These are phyloP conservation scores for Phocoena phocoena DNA, from an alignment of 2,113 vertebrate species.

Conservation along the genomic window DNA sequence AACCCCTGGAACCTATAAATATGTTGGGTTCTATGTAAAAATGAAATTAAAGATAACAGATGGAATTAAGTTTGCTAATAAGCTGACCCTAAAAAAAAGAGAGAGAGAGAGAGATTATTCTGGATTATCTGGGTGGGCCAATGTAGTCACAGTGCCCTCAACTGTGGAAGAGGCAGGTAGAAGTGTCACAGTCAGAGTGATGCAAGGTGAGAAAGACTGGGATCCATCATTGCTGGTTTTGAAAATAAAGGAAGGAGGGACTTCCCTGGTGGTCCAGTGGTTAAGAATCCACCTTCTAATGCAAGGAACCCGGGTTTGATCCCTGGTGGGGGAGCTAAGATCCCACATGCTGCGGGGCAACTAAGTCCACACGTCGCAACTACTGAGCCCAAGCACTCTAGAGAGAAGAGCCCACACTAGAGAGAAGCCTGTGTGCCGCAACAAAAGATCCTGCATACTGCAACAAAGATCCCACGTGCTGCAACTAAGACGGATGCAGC, in stretches of 20 bases:
- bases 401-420: no score
- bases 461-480: no score
- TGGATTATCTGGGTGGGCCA: not conserved
- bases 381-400: no score
- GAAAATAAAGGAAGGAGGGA: not conserved
- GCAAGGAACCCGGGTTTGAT: no score
- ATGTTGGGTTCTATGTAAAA: not conserved
- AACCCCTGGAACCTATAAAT: not conserved
- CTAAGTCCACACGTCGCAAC: no score
- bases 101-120: not conserved
- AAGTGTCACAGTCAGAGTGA: not conserved
- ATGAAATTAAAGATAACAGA: not conserved
- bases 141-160: not conserved
- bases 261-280: no score
- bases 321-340: no score
- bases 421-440: no score
- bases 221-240: not conserved
- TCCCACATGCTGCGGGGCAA: no score
- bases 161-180: not conserved
- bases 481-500: no score
- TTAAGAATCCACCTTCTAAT: no score
- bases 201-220: not conserved
- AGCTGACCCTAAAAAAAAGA: not conserved
- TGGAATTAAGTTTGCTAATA: not conserved
- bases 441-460: no score